Evolutionary conservation across 2,888 invertebrate genomes (phyloP).

Genomic region (Andrena flavipes): DNA sequence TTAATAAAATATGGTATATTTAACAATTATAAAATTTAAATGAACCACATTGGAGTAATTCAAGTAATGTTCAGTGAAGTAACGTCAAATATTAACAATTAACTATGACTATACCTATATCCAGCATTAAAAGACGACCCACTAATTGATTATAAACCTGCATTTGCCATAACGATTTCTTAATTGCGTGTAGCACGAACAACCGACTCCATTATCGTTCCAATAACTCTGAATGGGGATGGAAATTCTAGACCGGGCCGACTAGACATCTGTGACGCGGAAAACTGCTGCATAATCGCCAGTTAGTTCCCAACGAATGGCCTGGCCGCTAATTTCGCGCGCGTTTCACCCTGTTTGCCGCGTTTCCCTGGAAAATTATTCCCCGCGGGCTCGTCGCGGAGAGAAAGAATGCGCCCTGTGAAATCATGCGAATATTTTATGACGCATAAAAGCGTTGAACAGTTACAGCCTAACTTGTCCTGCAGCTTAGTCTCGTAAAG

Average conservation of each 20-base stretch:
- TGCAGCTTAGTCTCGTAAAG: constrained; percentile 46
- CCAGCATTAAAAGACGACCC: too few relatives aligned
- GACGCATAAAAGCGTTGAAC: constrained; percentile 64
- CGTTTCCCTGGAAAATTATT: constrained; percentile 59
- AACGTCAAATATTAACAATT: too few relatives aligned
- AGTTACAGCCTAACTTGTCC: constrained; percentile 52
- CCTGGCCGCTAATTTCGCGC: constrained; percentile 51
- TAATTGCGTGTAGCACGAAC: neutral
- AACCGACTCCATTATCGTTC: neutral
- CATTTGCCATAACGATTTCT: neutral
- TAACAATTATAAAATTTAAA: too few relatives aligned
- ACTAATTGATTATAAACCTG: too few relatives aligned
- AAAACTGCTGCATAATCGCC: constrained; percentile 24
- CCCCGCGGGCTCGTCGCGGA: constrained; percentile 51
- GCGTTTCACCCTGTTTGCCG: constrained; percentile 58
- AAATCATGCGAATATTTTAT: constrained; percentile 71
- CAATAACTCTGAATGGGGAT: neutral
- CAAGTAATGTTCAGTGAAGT: too few relatives aligned
- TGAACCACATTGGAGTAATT: too few relatives aligned
- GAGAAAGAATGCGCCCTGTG: constrained; percentile 59
- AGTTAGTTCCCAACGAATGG: constrained; percentile 21
- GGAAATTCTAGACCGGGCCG: constrained; percentile 7
- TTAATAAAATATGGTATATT: too few relatives aligned
- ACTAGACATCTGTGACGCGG: constrained; percentile 7
- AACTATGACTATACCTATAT: too few relatives aligned